Percentiles rank a stretch among this genome's conserved stretches.
Conservation (phyloP, 2,888 invertebrate genomes). For the Sinodicranocentrus sp. region DNA sequence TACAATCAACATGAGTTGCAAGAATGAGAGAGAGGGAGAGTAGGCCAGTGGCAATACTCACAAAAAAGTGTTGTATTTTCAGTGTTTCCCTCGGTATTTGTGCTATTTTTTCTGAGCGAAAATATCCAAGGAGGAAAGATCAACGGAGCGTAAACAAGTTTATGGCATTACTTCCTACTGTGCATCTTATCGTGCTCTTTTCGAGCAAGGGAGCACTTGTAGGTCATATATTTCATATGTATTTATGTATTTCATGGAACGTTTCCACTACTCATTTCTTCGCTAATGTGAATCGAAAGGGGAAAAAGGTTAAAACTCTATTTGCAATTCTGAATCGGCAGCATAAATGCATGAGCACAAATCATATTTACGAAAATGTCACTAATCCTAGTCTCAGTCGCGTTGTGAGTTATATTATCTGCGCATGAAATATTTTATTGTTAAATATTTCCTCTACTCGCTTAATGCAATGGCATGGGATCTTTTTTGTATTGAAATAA, state of each 20-base stretch:
- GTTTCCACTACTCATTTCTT: background rate
- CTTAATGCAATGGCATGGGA: too few species aligned
- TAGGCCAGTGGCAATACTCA: conserved; percentile 10
- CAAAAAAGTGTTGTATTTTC: too few species aligned
- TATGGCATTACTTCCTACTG: conserved; percentile 43
- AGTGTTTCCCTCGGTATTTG: too few species aligned
- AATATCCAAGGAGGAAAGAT: conserved; percentile 34
- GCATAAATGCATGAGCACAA: background rate
- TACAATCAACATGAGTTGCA: too few species aligned
- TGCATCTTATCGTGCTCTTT: conserved; percentile 15
- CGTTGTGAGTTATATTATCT: too few species aligned
- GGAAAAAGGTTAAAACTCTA: background rate
- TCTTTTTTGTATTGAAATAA: too few species aligned
- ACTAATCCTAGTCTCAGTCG: too few species aligned
- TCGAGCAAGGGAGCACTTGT: conserved; percentile 21
- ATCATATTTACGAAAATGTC: background rate
- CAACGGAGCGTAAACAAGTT: conserved; percentile 47
- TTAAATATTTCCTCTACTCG: too few species aligned
- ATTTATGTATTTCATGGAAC: conserved; percentile 30
- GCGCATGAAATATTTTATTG: too few species aligned
- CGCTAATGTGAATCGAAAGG: background rate
- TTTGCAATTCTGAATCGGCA: background rate
- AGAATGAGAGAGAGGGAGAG: conserved; percentile 4
- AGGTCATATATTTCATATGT: conserved; percentile 28
- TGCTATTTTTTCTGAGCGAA: background rate